phyloP scores from a whole-genome alignment of 2,888 invertebrate species.

The Caenorhabditis sp. region DNA sequence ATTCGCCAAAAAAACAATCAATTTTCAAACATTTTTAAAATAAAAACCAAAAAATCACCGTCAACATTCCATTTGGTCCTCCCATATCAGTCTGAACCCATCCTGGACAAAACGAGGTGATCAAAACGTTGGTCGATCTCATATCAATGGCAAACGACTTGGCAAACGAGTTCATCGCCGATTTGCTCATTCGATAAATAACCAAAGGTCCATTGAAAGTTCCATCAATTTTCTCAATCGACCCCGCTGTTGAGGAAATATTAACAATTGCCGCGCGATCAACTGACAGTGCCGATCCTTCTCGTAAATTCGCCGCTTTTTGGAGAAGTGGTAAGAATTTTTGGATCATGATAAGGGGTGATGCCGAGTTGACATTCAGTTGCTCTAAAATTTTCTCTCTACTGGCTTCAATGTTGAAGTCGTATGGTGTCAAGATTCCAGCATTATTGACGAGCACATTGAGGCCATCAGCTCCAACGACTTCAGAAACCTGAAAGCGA shows the following conservation, averaged over 20 bases:
- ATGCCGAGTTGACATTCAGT: conserved; percentile 26
- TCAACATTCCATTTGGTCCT: conserved; percentile 43
- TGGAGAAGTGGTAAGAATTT: conserved; percentile 43
- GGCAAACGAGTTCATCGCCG: conserved; percentile 56
- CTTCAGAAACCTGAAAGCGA: conserved; percentile 10
- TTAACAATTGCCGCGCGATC: conserved; percentile 51
- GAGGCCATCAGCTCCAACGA: conserved; percentile 35
- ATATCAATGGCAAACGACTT: conserved; percentile 44
- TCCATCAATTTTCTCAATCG: conserved; percentile 41
- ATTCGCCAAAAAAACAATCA: too few relatives aligned
- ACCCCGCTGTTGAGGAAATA: conserved; percentile 50
- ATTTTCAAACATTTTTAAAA: too few relatives aligned
- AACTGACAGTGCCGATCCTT: conserved; percentile 29
- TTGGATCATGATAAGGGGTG: conserved; percentile 29
- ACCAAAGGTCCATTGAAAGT: conserved; percentile 40
- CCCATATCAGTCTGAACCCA: conserved; percentile 64
- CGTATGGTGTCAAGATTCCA: conserved; percentile 32
- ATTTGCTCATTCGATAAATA: conserved; percentile 43
- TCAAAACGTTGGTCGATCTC: conserved; percentile 38
- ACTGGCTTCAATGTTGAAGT: conserved; percentile 28
- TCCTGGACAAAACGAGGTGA: conserved; percentile 52
- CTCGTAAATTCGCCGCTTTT: conserved; percentile 21
- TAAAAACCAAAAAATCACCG: conserved; percentile 20
- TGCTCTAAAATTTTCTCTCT: conserved; percentile 22
- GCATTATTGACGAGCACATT: conserved; percentile 43